Conservation (phyloP, 92 coral and sea anemone species). For the Porites lobata region DNA sequence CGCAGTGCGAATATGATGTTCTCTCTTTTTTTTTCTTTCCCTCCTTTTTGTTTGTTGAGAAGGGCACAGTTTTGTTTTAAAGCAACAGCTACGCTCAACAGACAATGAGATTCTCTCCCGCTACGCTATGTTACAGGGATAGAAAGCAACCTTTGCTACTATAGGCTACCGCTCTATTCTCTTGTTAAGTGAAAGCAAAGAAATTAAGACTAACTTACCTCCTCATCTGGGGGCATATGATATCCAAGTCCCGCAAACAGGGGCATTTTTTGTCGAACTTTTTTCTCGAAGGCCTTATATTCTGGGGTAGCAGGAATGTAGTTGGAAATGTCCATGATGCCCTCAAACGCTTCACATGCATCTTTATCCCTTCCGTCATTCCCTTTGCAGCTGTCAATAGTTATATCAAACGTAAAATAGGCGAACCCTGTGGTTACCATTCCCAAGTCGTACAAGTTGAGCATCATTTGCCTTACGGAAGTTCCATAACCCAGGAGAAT, state of each 20-base stretch:
- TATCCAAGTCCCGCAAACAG: slow-evolving; percentile 81
- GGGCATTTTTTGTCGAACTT: slow-evolving; percentile 86
- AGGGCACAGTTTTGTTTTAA: too few relatives aligned
- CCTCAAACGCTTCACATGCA: slow-evolving; percentile 86
- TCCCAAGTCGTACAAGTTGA: slow-evolving; percentile 71
- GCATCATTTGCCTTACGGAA: slow-evolving; percentile 74
- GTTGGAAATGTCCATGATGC: slow-evolving; percentile 74
- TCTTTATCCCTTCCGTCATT: slow-evolving; percentile 69
- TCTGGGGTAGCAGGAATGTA: slow-evolving; percentile 71
- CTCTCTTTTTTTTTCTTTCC: too few relatives aligned
- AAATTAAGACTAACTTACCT: slow-evolving; percentile 43
- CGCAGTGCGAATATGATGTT: too few relatives aligned
- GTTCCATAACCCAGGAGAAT: slow-evolving; percentile 73
- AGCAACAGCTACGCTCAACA: too few relatives aligned
- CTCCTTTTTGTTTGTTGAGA: too few relatives aligned
- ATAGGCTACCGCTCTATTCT: too few relatives aligned
- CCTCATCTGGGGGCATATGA: slow-evolving; percentile 68
- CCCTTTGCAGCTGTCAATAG: slow-evolving; percentile 65
- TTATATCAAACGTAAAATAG: slow-evolving; percentile 61
- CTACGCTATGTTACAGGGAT: too few relatives aligned
- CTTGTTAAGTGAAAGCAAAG: too few relatives aligned
- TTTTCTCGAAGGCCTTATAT: slow-evolving; percentile 64
- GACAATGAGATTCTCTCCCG: too few relatives aligned
- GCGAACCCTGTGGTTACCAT: slow-evolving; percentile 77
- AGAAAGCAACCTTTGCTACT: too few relatives aligned